Evolutionary conservation across 1,140 invertebrate species (phyloP).

Genomic region (Papilio dardanus): DNA sequence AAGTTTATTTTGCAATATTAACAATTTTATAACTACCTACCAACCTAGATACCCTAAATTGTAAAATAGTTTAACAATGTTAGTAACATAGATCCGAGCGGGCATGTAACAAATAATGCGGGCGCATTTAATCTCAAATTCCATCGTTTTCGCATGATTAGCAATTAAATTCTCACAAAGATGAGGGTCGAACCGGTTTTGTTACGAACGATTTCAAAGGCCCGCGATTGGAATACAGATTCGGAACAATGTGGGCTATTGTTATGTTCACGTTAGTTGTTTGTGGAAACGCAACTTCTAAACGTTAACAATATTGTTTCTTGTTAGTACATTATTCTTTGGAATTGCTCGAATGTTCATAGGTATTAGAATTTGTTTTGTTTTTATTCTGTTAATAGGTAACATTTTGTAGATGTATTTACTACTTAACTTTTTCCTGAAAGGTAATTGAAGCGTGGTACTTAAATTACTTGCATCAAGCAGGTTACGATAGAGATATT

Average conservation of each 20-base stretch:
- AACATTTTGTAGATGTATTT: background rate
- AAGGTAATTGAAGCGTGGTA: background rate
- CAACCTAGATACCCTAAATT: too few relatives aligned
- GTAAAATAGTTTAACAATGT: background rate
- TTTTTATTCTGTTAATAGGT: background rate
- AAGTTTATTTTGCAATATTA: background rate
- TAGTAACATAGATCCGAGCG: background rate
- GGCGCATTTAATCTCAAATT: constrained; percentile 29
- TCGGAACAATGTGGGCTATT: constrained; percentile 35
- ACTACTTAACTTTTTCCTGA: background rate
- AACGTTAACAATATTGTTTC: constrained; percentile 19
- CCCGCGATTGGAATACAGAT: constrained; percentile 36
- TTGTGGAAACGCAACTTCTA: constrained; percentile 4
- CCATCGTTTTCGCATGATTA: constrained; percentile 35
- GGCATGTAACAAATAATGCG: constrained; percentile 24
- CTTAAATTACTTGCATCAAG: too few relatives aligned
- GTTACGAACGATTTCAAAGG: constrained; percentile 15
- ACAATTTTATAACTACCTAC: too few relatives aligned
- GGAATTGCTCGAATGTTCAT: constrained; percentile 5
- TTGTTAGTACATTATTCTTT: constrained; percentile 24
- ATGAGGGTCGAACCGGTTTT: constrained; percentile 33
- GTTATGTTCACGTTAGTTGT: constrained; percentile 30
- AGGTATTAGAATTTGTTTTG: background rate
- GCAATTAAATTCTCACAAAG: constrained; percentile 35
- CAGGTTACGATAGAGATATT: too few relatives aligned